These are phyloP conservation scores for Acanthochromis polyacanthus DNA, from an alignment of 2,113 vertebrate genomes.

Conservation along the genomic window DNA sequence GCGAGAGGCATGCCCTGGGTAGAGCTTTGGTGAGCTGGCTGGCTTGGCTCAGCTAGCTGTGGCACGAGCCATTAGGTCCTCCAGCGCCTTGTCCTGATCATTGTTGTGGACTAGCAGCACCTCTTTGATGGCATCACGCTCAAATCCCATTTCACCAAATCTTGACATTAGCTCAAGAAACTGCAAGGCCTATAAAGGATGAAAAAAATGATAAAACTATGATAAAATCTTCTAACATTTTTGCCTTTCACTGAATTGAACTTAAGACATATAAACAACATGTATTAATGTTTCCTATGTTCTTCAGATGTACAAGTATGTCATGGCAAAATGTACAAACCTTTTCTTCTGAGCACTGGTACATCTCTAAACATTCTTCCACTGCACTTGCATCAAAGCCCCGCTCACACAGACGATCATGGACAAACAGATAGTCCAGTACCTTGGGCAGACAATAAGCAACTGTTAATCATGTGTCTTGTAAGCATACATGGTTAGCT, in stretches of 20 bases:
- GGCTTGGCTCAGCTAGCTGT: constrained; percentile 90
- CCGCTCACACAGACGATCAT: constrained; percentile 94
- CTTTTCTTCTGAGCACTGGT: constrained; percentile 97
- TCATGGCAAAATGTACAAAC: constrained; percentile 77
- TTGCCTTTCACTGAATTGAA: background rate
- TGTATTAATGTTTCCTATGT: background rate
- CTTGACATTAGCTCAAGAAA: constrained; percentile 98
- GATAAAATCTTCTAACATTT: background rate
- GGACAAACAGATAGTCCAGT: constrained; percentile 95
- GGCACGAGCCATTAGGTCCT: constrained; percentile 96
- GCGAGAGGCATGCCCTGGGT: constrained; percentile 49
- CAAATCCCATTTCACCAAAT: constrained; percentile 99
- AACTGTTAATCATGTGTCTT: constrained; percentile 6
- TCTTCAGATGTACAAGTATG: background rate
- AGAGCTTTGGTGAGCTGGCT: constrained; percentile 33
- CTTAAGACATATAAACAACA: background rate
- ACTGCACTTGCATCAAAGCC: constrained; percentile 95
- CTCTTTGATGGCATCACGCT: constrained; percentile 95
- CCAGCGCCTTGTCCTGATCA: constrained; percentile 94
- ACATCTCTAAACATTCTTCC: constrained; percentile 97
- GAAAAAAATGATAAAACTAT: background rate
- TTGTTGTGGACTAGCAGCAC: constrained; percentile 95
- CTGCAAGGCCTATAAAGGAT: constrained; percentile 89
- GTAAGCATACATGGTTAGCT: background rate
- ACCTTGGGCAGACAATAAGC: constrained; percentile 81